phyloP scores from a whole-genome alignment of 2,113 vertebrate species.

The Garra rufa region DNA sequence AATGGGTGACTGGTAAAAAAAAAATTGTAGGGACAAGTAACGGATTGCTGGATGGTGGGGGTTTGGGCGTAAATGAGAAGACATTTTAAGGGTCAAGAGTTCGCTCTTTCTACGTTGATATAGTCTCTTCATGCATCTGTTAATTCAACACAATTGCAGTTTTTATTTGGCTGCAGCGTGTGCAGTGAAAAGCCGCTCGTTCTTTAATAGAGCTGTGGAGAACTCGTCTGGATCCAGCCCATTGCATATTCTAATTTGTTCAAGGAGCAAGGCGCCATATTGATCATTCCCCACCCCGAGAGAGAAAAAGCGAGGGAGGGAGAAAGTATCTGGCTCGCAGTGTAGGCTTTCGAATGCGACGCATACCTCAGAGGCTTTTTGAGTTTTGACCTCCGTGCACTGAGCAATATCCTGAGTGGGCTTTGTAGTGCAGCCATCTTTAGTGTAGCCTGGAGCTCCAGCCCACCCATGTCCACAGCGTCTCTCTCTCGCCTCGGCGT shows the following conservation, averaged over 20 bases:
- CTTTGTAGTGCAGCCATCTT: constrained; percentile 10
- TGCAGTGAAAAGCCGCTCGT: constrained; percentile 25
- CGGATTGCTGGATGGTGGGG: constrained; percentile 35
- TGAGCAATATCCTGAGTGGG: constrained; percentile 15
- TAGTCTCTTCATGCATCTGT: constrained; percentile 34
- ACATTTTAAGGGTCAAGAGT: constrained; percentile 58
- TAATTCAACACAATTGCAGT: constrained; percentile 38
- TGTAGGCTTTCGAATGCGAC: constrained; percentile 6
- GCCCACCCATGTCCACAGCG: constrained; percentile 26
- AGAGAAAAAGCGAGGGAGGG: constrained; percentile 25
- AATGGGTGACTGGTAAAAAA: constrained; percentile 65
- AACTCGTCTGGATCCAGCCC: constrained; percentile 34
- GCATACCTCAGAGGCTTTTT: constrained; percentile 17
- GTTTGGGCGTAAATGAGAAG: constrained; percentile 59
- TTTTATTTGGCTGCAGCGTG: constrained; percentile 40
- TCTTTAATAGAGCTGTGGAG: constrained; percentile 50
- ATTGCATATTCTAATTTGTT: constrained; percentile 55
- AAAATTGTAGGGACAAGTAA: constrained; percentile 33
- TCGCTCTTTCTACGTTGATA: constrained; percentile 27
- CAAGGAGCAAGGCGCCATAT: constrained; percentile 41
- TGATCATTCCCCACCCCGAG: constrained; percentile 43
- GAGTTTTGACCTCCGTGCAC: constrained; percentile 26
- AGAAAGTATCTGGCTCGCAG: constrained; percentile 21
- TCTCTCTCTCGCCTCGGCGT: constrained; percentile 29
- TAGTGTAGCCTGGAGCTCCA: constrained; percentile 17